Conservation (phyloP, 2,113 vertebrate genomes). For the Siphamia tubifer region DNA sequence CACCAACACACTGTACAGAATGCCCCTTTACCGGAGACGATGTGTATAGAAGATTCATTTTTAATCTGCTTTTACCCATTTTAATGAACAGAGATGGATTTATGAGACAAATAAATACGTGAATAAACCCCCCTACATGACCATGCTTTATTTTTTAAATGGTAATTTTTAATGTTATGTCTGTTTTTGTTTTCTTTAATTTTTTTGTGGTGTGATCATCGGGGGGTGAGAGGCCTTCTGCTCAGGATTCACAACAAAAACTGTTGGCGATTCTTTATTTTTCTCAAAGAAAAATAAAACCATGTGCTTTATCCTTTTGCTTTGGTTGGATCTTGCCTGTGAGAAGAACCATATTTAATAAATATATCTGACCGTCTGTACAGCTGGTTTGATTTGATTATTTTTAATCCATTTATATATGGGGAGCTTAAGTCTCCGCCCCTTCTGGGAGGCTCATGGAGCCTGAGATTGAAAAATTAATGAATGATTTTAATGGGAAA, state of each 20-base stretch:
- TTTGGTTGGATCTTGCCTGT: slow-evolving; percentile 47
- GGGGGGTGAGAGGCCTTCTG: slow-evolving; percentile 35
- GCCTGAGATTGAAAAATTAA: too few species aligned
- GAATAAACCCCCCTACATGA: slow-evolving; percentile 42
- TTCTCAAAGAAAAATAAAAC: not conserved
- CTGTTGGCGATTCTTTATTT: too few species aligned
- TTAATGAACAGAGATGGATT: slow-evolving; percentile 74
- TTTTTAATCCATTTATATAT: not conserved
- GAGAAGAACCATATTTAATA: slow-evolving; percentile 58
- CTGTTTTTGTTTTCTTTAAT: not conserved
- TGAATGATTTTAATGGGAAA: too few species aligned
- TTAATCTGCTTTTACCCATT: slow-evolving; percentile 75
- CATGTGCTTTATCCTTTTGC: slow-evolving; percentile 8
- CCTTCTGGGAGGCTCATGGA: too few species aligned
- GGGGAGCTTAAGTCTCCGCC: too few species aligned
- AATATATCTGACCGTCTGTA: slow-evolving; percentile 54
- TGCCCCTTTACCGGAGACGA: slow-evolving; percentile 64
- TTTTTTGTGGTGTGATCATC: not conserved
- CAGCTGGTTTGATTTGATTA: slow-evolving; percentile 1
- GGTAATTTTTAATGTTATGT: too few species aligned
- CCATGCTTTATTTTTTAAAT: not conserved
- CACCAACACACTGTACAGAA: slow-evolving; percentile 76
- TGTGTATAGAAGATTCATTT: slow-evolving; percentile 77
- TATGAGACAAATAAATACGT: slow-evolving; percentile 68
- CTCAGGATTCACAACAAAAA: slow-evolving; percentile 46